These are phyloP conservation scores for Drosophila neocordata DNA, from an alignment of 1,140 invertebrate genomes.

Conservation along the genomic window DNA sequence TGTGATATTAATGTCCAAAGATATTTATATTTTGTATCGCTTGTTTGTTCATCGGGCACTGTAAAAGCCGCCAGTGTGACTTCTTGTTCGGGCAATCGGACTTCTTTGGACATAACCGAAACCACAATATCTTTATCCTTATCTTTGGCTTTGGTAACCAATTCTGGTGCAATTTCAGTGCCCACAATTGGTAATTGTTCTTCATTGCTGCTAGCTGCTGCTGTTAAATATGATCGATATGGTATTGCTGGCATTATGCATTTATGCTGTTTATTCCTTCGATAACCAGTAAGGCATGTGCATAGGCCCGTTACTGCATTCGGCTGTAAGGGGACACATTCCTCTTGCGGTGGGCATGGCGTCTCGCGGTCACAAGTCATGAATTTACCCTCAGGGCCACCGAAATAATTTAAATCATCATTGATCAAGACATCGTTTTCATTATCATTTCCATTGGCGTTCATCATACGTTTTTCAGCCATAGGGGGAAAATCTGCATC, in stretches of 20 bases:
- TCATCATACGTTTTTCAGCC: conserved; percentile 73
- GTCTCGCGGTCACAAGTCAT: conserved; percentile 83
- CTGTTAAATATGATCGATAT: conserved; percentile 48
- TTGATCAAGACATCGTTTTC: conserved; percentile 82
- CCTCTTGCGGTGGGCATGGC: conserved; percentile 86
- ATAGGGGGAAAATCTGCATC: conserved; percentile 70
- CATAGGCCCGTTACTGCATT: conserved; percentile 87
- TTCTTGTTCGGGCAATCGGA: conserved; percentile 89
- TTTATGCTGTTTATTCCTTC: conserved; percentile 84
- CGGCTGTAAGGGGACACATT: conserved; percentile 85
- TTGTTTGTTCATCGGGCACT: conserved; percentile 88
- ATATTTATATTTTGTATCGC: conserved; percentile 91
- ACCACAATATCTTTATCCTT: conserved; percentile 87
- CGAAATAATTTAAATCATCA: conserved; percentile 71
- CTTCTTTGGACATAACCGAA: conserved; percentile 89
- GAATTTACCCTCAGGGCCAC: conserved; percentile 61
- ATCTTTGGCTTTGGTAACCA: conserved; percentile 52
- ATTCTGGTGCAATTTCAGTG: conserved; percentile 56
- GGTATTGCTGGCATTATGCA: conserved; percentile 75
- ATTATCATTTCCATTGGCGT: conserved; percentile 48
- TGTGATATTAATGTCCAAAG: conserved; percentile 93
- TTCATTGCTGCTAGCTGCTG: conserved; percentile 43
- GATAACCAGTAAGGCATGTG: conserved; percentile 86
- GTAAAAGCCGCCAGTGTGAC: conserved; percentile 91
- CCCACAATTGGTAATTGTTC: conserved; percentile 30